Percentiles rank a stretch among this genome's conserved stretches.
Conservation (phyloP, 2,113 vertebrate genomes). For the Salvator merianae region DNA sequence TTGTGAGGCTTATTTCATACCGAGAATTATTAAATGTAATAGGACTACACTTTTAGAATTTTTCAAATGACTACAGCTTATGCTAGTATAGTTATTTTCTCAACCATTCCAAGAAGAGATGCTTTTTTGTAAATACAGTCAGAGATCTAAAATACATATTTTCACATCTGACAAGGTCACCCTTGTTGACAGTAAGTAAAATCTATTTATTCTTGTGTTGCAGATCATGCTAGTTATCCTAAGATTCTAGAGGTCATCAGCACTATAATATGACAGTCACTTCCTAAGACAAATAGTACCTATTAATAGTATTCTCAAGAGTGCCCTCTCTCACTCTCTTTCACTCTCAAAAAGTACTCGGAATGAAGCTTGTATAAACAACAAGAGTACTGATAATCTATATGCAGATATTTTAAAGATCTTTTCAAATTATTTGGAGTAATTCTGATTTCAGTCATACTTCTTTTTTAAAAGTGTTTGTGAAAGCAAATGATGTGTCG, state of each 20-base stretch:
- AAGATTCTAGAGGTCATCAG: conserved; percentile 12
- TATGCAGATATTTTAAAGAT: background rate
- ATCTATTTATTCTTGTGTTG: background rate
- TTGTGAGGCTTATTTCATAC: background rate
- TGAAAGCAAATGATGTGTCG: background rate
- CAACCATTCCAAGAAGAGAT: background rate
- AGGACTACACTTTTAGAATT: background rate
- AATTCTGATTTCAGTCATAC: background rate
- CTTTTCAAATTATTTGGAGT: background rate
- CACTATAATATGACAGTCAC: conserved; percentile 8
- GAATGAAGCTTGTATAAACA: conserved; percentile 2
- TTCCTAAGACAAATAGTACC: conserved; percentile 21
- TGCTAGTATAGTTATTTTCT: background rate
- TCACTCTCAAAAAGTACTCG: background rate
- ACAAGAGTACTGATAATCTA: background rate
- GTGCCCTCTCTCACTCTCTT: background rate
- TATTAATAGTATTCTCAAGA: conserved; percentile 11
- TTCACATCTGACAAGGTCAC: conserved; percentile 7
- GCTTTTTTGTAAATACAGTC: background rate
- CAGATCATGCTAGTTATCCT: conserved; percentile 16
- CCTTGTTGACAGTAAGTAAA: background rate
- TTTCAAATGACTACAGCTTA: background rate
- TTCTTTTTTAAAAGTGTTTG: conserved; percentile 1
- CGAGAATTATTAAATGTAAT: background rate
- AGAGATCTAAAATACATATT: background rate